phyloP scores from a whole-genome alignment of 2,888 invertebrate species.

The Drosophila nr. medialis region DNA sequence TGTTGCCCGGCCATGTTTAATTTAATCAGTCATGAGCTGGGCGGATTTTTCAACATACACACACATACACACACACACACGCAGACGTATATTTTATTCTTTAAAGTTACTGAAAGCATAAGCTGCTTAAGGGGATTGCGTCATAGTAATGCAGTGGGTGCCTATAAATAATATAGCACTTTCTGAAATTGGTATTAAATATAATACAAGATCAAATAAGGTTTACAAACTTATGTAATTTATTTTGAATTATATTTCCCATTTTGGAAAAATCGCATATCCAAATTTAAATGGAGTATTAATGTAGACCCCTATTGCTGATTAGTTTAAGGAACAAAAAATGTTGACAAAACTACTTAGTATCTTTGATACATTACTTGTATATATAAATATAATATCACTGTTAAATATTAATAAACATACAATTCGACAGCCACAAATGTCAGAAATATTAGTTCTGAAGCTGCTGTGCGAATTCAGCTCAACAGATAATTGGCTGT shows the following conservation, averaged over 20 bases:
- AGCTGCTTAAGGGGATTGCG: background rate
- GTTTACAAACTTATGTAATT: background rate
- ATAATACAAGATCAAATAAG: background rate
- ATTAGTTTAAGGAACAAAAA: background rate
- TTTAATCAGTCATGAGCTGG: constrained; percentile 35
- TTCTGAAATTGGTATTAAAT: background rate
- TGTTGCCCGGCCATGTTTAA: constrained; percentile 27
- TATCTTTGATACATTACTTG: background rate
- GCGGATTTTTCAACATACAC: constrained; percentile 3
- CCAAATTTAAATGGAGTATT: too few species aligned
- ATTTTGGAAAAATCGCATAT: too few species aligned
- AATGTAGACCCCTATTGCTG: background rate
- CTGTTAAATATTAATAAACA: background rate
- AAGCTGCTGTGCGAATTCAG: background rate
- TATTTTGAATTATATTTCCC: background rate
- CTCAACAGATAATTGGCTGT: constrained; percentile 18
- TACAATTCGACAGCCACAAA: background rate
- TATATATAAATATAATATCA: background rate
- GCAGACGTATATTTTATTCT: background rate
- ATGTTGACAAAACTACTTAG: background rate
- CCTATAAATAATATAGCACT: background rate
- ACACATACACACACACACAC: background rate
- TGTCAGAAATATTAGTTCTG: background rate
- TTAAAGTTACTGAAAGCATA: background rate
- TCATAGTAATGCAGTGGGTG: background rate